Percentiles rank a stretch among this genome's conserved stretches.
These are phyloP conservation scores for Myzus persicae DNA, from an alignment of 1,140 invertebrate species.

Conservation along the genomic window DNA sequence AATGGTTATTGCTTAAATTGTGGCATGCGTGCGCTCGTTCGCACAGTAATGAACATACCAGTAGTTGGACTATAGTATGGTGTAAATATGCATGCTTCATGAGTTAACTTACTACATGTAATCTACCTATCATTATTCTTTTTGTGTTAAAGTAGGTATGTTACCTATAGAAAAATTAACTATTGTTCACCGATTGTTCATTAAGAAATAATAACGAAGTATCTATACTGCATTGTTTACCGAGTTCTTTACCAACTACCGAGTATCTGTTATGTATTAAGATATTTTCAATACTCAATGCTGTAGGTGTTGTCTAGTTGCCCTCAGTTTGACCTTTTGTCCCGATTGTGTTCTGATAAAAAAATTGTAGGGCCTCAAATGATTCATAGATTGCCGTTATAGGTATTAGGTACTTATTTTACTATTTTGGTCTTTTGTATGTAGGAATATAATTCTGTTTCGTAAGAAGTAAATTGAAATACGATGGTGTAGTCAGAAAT, in stretches of 20 bases:
- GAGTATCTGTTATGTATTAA: not conserved
- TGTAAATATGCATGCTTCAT: not conserved
- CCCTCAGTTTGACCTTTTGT: not conserved
- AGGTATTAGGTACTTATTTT: too few species aligned
- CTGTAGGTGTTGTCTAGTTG: not conserved
- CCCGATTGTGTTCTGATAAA: not conserved
- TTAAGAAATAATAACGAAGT: not conserved
- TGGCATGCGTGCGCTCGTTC: not conserved
- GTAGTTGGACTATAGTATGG: not conserved
- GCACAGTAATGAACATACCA: not conserved
- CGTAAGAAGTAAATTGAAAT: not conserved
- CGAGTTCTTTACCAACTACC: not conserved
- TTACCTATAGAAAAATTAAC: not conserved
- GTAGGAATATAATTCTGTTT: too few species aligned
- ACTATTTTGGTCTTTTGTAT: too few species aligned
- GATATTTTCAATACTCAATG: not conserved
- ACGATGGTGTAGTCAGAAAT: not conserved
- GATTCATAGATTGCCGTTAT: not conserved
- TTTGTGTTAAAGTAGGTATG: not conserved
- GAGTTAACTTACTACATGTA: not conserved
- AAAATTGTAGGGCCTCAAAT: not conserved
- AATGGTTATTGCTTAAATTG: not conserved
- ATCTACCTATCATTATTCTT: not conserved
- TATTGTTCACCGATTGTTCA: not conserved
- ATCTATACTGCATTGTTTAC: not conserved